Base-by-base conservation (phyloP, 2,797 vertebrate species). In the Cyprinella venusta region DNA sequence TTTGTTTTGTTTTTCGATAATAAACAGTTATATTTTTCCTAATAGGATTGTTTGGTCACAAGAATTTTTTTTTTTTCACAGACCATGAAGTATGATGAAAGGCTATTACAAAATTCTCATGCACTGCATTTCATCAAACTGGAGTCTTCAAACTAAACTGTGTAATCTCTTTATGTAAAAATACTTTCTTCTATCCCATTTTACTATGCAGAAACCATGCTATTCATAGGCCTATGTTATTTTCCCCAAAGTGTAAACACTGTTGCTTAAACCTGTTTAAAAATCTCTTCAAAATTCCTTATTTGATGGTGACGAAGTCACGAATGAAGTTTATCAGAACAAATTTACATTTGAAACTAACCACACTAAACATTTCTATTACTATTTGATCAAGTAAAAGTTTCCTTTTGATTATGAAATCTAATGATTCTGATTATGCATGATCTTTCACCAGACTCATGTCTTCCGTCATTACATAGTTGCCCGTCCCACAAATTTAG, bases 41-140 rank as follows among this genome's bases (percentile, higher is more conserved):
- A 38, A 6, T 16, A 24, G 1, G 33, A 21, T 18, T 56, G 21
- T 59, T 56, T 6, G 18, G 70, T 52, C 26, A 52, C 30, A 26
- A 72, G 30, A 74, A 15, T 21, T 6, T 1, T 36, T 56, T 74
- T 30, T 30, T 30, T 74, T 56, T 7, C 71, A 54, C 71, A 36
- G 5, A 74, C 30, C 19, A 10, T 30, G 3, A 48, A 30, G 42
- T 30, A 71, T 70, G n/a, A 48, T 30, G 69, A 71, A 74, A 54
- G 13, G 45, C 4, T 48, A 56, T 74, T 74, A n/a, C 1, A 50
- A 74, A 56, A 56, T 52, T 38, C 3, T 54, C 30, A 38, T 36
- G 26, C 70, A 36, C 70, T 54, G 30, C 18, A 21, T 56, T 75
- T 56, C 50, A 75, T 56, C 33, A 75, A 75, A 75, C 71, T 16